phyloP scores from a whole-genome alignment of 2,113 vertebrate species.

The Oxyruncus cristatus region DNA sequence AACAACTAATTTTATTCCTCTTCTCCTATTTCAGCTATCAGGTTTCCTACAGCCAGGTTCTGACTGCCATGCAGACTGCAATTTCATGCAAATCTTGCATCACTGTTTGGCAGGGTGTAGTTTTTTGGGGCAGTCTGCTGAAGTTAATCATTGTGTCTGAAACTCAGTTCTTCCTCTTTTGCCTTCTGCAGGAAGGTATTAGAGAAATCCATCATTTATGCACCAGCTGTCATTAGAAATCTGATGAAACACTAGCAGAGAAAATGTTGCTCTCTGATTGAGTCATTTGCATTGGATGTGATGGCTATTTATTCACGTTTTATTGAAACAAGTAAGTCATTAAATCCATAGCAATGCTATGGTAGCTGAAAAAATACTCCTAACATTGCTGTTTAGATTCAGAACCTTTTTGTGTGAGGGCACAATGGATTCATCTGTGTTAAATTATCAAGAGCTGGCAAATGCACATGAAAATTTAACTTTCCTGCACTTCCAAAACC shows the following conservation, averaged over 20 bases:
- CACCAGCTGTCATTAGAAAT: neutral
- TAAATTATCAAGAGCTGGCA: neutral
- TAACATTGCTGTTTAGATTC: neutral
- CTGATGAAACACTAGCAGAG: neutral
- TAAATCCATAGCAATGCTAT: neutral
- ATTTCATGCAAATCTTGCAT: conserved; percentile 3
- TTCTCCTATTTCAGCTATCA: neutral
- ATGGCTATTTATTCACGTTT: neutral
- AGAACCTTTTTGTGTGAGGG: neutral
- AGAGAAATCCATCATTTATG: conserved; percentile 2
- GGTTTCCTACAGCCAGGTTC: neutral
- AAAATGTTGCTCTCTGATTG: conserved; percentile 8
- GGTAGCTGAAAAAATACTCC: neutral
- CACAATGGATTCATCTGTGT: neutral
- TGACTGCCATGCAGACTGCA: neutral
- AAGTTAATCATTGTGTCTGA: neutral
- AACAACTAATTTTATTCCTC: neutral
- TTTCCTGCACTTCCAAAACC: neutral
- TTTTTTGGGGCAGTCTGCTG: neutral
- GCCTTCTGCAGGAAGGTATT: neutral
- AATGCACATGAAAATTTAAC: neutral
- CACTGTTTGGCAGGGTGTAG: neutral
- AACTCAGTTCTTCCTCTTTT: neutral
- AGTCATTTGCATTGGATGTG: conserved; percentile 3
- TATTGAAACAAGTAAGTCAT: neutral